phyloP scores from a whole-genome alignment of 2,888 invertebrate genomes.

The Tortrix viridana region DNA sequence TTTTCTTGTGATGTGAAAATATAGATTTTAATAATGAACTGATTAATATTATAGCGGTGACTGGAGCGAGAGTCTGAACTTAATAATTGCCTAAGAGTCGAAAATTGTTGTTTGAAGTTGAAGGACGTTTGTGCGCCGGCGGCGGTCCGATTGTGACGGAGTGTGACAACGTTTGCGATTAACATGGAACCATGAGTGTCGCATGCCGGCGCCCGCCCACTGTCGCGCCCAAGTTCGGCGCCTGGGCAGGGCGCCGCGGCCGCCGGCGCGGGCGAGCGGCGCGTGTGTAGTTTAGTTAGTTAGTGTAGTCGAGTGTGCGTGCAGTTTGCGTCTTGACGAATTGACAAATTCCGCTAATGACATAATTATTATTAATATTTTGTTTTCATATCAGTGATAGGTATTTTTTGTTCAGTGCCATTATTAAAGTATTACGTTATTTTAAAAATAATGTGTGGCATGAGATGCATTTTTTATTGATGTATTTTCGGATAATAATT shows the following conservation, averaged over 20 bases:
- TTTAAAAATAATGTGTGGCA: slow-evolving; percentile 80
- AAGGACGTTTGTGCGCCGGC: slow-evolving; percentile 14
- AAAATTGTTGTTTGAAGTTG: slow-evolving; percentile 72
- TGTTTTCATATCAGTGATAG: slow-evolving; percentile 56
- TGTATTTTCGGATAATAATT: slow-evolving; percentile 55
- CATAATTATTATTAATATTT: slow-evolving; percentile 53
- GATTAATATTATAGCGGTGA: slow-evolving; percentile 61
- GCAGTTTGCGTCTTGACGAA: slow-evolving; percentile 69
- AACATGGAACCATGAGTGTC: neutral
- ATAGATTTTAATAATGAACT: slow-evolving; percentile 61
- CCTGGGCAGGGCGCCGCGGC: neutral
- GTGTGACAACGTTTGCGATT: neutral
- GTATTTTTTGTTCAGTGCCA: slow-evolving; percentile 77
- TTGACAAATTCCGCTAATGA: slow-evolving; percentile 58
- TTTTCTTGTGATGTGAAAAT: slow-evolving; percentile 54
- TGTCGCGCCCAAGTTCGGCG: slow-evolving; percentile 2
- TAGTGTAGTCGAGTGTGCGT: slow-evolving; percentile 42
- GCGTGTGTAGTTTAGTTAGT: slow-evolving; percentile 23
- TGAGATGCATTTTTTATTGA: slow-evolving; percentile 75
- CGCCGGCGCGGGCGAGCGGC: neutral
- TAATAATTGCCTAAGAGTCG: slow-evolving; percentile 53
- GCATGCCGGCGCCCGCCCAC: neutral
- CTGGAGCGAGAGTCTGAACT: slow-evolving; percentile 72
- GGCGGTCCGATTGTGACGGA: slow-evolving; percentile 8
- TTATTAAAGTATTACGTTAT: slow-evolving; percentile 80